Conservation (phyloP, 2,113 vertebrate genomes). For the Ciconia maguari region DNA sequence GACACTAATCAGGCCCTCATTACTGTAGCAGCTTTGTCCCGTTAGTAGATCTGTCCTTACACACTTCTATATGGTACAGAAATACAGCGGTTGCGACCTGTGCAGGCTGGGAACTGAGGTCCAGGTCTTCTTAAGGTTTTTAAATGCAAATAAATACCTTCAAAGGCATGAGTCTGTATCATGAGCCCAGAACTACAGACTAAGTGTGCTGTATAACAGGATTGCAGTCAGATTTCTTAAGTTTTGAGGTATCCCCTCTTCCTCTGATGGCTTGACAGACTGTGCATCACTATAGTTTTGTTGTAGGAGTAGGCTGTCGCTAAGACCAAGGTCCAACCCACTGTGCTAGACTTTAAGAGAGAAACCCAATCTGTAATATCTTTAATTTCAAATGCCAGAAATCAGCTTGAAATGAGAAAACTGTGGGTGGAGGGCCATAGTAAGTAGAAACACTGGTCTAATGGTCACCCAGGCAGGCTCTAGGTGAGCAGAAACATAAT, state of each 20-base stretch:
- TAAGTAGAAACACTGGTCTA: neutral
- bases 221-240: neutral
- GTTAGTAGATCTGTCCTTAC: neutral
- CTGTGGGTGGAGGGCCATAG: neutral
- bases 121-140: neutral
- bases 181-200: neutral
- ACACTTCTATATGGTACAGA: no score
- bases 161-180: neutral
- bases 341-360: neutral
- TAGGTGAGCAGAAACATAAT: neutral
- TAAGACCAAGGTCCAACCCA: neutral
- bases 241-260: neutral
- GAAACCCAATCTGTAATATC: neutral
- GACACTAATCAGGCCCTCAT: neutral
- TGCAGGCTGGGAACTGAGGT: neutral
- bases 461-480: neutral
- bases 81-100: fast-evolving
- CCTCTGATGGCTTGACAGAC: neutral
- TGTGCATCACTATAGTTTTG: neutral
- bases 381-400: neutral
- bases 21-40: neutral
- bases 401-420: neutral
- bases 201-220: neutral
- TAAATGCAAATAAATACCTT: neutral
- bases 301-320: neutral